These are phyloP conservation scores for Triplophysa tibetana DNA, from an alignment of 2,113 vertebrate genomes.

Conservation along the genomic window DNA sequence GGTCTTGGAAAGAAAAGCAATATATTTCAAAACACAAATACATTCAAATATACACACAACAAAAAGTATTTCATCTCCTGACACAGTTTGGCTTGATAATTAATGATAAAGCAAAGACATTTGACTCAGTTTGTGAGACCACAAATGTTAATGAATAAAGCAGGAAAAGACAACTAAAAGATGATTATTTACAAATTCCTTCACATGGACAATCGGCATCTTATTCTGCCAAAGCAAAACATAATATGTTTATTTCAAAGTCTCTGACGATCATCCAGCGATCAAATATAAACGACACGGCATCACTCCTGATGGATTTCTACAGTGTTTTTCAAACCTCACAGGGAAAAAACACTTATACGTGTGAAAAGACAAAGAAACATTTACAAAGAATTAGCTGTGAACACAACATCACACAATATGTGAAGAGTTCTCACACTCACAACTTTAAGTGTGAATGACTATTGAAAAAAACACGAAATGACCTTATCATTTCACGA, in stretches of 20 bases:
- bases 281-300: not conserved
- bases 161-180: constrained; percentile 4
- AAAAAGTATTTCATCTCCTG: constrained; percentile 24
- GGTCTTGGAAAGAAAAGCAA: constrained; percentile 30
- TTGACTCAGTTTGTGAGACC: constrained; percentile 53
- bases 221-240: not conserved
- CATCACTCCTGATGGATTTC: not conserved
- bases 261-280: too few species aligned
- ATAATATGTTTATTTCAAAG: not conserved
- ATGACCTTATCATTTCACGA: too few species aligned
- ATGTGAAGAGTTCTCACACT: too few species aligned
- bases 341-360: not conserved
- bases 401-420: not conserved
- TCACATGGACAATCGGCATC: not conserved
- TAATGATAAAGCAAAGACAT: constrained; percentile 63
- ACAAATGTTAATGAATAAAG: constrained; percentile 56
- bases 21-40: constrained; percentile 47
- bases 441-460: too few species aligned
- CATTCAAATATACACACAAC: constrained; percentile 45
- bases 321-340: too few species aligned
- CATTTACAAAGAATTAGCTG: not conserved
- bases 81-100: constrained; percentile 70
- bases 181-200: not conserved
- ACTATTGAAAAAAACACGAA: too few species aligned
- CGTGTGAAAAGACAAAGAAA: not conserved